Evolutionary conservation across 2,113 vertebrate species (phyloP), one percentile per base, ranked within the genome.

Genomic region (Brachirus orientalis): DNA sequence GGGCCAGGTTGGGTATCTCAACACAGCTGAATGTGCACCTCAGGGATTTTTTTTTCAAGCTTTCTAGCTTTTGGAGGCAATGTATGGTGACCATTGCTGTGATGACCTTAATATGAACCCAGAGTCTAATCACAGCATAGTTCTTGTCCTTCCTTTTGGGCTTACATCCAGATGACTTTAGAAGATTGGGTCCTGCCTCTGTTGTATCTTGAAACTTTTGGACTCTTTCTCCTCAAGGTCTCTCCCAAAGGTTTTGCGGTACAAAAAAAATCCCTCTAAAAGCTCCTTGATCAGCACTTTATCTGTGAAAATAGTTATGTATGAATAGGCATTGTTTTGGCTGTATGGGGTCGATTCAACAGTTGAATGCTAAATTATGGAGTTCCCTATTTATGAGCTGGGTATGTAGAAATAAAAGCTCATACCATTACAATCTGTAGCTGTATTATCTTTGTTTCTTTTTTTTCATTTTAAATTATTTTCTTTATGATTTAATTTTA

Each of bases 401-500:
- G 83, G 78, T 79, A 74, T 81, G 79, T 81, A 74, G 65, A 75
- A 78, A 79, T 77, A 60, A 72, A 77, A 46, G 74, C 82, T 92
- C 80, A 72, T 68, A 83, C 64, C 69, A 86, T 82, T 85, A 72
- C 81, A 80, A 72, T 83, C 81, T 89, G 92, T 94, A 94, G 94
- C 92, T 93, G 85, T 91, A 67, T 94, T 93, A 92, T 92, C 78
- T 92, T 92, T 94, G 91, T 93, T 92, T 78, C 77, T 82, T 87
- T 91, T 92, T 55, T 43, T 14, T 43, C 14, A 89, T 92, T 91
- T 95, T 93, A 92, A 94, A 83, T 94, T 94, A 93, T 93, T 93
- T 92, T 75, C 85, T 88, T 82, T 44, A 86, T 74, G 54, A 82
- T 79, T 91, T 87, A 88, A 86, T 94, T 93, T 90, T 94, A 95